These are phyloP conservation scores for Colistium nudipinnis DNA, from an alignment of 2,113 vertebrate genomes.

Conservation along the genomic window DNA sequence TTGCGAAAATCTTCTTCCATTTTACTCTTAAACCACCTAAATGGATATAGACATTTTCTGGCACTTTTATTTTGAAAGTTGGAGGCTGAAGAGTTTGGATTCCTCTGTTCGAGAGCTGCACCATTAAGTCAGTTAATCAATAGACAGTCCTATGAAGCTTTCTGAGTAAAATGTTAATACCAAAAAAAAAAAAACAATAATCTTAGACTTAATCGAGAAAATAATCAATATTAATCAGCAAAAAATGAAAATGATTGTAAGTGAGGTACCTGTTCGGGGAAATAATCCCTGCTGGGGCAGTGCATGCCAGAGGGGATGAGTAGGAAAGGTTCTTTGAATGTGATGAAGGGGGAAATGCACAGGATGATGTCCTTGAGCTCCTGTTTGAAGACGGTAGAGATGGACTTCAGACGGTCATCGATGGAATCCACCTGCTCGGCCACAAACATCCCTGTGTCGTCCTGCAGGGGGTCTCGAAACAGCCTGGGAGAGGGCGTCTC, in stretches of 20 bases:
- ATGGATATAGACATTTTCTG: too few species aligned
- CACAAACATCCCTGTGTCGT: constrained; percentile 92
- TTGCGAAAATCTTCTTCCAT: too few species aligned
- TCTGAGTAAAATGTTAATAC: too few species aligned
- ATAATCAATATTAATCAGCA: too few species aligned
- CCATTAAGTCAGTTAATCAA: too few species aligned
- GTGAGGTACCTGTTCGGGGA: constrained; percentile 87
- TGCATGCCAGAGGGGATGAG: constrained; percentile 88
- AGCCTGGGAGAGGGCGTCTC: constrained; percentile 83
- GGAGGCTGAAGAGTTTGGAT: too few species aligned
- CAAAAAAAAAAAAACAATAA: neutral
- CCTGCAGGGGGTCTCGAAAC: constrained; percentile 95
- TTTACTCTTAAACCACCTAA: too few species aligned
- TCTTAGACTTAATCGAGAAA: too few species aligned
- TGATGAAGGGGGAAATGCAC: constrained; percentile 93
- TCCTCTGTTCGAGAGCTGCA: too few species aligned
- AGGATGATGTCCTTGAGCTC: constrained; percentile 96
- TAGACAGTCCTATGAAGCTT: too few species aligned
- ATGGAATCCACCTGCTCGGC: constrained; percentile 89
- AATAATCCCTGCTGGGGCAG: constrained; percentile 95
- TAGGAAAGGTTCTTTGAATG: constrained; percentile 92
- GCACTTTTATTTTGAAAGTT: too few species aligned
- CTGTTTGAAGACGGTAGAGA: constrained; percentile 91
- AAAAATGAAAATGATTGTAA: neutral
- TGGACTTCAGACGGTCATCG: constrained; percentile 91